Percentiles rank a stretch among this genome's conserved stretches.
Evolutionary conservation across 2,888 invertebrate genomes (phyloP).

Genomic region (Aleiodes testaceus): DNA sequence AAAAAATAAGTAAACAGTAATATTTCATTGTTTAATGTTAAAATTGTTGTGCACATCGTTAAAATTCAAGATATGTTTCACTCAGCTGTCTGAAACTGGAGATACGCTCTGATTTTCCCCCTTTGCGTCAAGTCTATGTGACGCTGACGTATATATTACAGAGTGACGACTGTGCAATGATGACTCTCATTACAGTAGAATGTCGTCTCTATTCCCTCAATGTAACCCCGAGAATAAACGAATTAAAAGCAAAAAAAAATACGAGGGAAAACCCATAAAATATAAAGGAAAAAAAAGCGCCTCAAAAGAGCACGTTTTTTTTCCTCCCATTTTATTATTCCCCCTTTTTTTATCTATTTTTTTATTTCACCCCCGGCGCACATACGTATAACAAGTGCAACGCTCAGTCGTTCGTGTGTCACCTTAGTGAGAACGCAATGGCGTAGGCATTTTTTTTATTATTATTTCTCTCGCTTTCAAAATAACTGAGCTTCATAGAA

Average conservation of each 20-base stretch:
- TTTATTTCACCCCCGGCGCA: background rate
- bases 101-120: background rate
- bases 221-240: background rate
- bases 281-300: background rate
- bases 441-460: constrained; percentile 5
- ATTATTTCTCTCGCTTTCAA: background rate
- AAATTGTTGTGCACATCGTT: too few species aligned
- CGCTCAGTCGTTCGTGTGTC: constrained; percentile 13
- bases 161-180: background rate
- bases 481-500: background rate
- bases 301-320: background rate
- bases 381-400: constrained; percentile 20
- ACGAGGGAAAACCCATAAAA: background rate
- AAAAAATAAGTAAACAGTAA: too few species aligned
- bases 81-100: too few species aligned
- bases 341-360: background rate
- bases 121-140: background rate
- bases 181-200: background rate
- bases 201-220: background rate
- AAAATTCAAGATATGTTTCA: too few species aligned
- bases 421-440: constrained; percentile 24
- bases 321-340: background rate
- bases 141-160: constrained; percentile 9
- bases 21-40: too few species aligned
- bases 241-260: background rate